phyloP scores from a whole-genome alignment of 2,113 vertebrate species.

The Hystrix cristata region DNA sequence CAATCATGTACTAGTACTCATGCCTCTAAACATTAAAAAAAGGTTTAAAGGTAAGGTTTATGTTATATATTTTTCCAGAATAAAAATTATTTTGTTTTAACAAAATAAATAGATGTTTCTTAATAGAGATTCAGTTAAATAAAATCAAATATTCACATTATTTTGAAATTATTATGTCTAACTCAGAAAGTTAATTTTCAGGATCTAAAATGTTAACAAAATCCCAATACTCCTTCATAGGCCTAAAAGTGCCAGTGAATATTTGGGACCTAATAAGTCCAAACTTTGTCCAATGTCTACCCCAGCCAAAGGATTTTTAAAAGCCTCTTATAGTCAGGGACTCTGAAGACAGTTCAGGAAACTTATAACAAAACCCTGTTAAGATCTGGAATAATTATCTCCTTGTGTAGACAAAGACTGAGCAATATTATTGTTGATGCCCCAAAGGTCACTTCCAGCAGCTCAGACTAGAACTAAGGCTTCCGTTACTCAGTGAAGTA shows the following conservation, averaged over 20 bases:
- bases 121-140: neutral
- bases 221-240: neutral
- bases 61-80: neutral
- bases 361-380: neutral
- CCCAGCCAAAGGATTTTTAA: neutral
- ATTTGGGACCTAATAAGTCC: slow-evolving; percentile 31
- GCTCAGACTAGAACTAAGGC: neutral
- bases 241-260: neutral
- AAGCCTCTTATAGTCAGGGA: neutral
- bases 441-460: neutral
- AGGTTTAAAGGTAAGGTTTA: neutral
- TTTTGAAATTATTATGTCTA: slow-evolving; percentile 55
- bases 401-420: neutral
- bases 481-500: neutral
- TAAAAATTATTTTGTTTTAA: neutral
- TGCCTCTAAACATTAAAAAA: neutral
- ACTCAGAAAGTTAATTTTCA: slow-evolving; percentile 9
- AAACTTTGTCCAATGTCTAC: neutral
- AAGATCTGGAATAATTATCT: neutral
- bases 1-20: neutral
- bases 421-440: neutral
- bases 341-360: slow-evolving; percentile 26
- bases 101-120: neutral
- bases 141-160: slow-evolving; percentile 19
- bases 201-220: slow-evolving; percentile 24